These are phyloP conservation scores for Donacobius atricapilla DNA, from an alignment of 2,113 vertebrate species.

Conservation along the genomic window DNA sequence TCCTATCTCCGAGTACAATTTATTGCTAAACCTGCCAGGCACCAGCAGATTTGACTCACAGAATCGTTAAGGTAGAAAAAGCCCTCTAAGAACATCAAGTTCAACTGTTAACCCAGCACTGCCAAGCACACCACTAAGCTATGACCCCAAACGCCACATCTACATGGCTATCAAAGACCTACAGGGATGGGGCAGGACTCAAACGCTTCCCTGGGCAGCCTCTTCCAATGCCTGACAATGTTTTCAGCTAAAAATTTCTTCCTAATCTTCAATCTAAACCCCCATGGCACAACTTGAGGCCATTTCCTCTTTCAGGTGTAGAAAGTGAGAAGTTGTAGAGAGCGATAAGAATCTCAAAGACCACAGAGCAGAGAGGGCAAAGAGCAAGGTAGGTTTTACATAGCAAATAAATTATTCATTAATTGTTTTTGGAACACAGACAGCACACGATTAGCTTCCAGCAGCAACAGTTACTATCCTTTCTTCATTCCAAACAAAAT, in stretches of 20 bases:
- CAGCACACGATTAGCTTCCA: neutral
- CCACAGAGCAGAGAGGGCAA: neutral
- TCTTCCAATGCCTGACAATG: neutral
- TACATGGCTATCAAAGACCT: fast-evolving
- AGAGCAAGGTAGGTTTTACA: neutral
- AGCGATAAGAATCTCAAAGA: neutral
- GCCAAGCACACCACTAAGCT: neutral
- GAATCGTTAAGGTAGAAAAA: neutral
- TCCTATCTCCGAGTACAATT: neutral
- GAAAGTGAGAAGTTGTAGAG: neutral
- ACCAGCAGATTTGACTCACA: neutral
- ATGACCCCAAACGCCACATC: neutral
- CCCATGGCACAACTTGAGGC: fast-evolving
- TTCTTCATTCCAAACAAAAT: neutral
- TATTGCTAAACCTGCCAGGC: neutral
- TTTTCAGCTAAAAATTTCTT: neutral
- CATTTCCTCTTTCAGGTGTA: neutral
- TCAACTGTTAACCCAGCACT: neutral
- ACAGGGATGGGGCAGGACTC: neutral
- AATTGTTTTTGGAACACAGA: neutral
- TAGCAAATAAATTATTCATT: neutral
- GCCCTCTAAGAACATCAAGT: neutral
- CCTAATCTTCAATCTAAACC: neutral
- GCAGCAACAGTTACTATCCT: neutral
- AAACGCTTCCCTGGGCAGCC: neutral